Percentiles rank a stretch among this genome's conserved stretches.
Evolutionary conservation across 2,888 invertebrate genomes (phyloP).

Genomic region (Xestia xanthographa): DNA sequence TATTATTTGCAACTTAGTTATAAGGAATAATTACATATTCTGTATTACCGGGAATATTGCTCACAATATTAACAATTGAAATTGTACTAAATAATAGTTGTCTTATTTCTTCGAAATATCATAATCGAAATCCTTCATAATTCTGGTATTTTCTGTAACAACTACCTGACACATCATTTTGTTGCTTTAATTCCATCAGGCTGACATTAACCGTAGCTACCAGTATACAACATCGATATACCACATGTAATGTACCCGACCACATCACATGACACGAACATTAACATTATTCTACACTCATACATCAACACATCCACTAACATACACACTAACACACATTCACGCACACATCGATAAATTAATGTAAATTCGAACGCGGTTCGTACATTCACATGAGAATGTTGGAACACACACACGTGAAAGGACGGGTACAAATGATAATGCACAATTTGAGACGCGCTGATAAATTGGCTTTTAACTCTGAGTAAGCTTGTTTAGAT

Average conservation of each 20-base stretch:
- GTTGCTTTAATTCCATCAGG: conserved; percentile 9
- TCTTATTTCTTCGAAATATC: neutral
- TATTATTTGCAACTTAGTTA: neutral
- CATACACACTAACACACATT: conserved; percentile 11
- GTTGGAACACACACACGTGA: conserved; percentile 4
- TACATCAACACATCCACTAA: conserved; percentile 45
- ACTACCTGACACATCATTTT: conserved; percentile 5
- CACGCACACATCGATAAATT: conserved; percentile 18
- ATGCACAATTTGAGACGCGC: conserved; percentile 61
- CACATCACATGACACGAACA: conserved; percentile 54
- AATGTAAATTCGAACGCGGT: conserved; percentile 41
- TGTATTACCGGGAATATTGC: neutral
- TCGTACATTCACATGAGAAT: neutral
- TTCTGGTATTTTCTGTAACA: neutral
- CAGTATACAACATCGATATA: conserved; percentile 33
- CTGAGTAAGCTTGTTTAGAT: conserved; percentile 63
- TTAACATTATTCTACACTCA: conserved; percentile 39
- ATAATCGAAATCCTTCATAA: neutral
- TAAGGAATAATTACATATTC: neutral
- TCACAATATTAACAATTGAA: neutral
- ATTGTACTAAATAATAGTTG: neutral
- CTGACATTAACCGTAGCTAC: conserved; percentile 13
- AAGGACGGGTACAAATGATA: conserved; percentile 59
- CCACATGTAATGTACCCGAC: conserved; percentile 43
- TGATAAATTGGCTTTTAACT: conserved; percentile 68